Percentiles rank a stretch among this genome's conserved stretches.
Evolutionary conservation across 2,113 vertebrate genomes (phyloP).

Genomic region (Pycnonotus jocosus): DNA sequence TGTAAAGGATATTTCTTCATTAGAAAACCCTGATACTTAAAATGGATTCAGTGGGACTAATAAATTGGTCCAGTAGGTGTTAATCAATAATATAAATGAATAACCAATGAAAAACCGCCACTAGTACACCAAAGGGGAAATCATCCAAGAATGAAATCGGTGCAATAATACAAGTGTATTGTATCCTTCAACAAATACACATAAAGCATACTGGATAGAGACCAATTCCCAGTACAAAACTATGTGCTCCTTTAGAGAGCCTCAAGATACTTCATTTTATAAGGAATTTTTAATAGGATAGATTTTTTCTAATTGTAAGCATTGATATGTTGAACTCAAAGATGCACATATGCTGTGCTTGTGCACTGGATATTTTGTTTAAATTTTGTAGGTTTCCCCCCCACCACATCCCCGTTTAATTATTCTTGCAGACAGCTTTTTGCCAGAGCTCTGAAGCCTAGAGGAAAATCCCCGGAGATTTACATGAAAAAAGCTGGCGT

Average conservation of each 20-base stretch:
- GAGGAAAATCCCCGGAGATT: conserved; percentile 52
- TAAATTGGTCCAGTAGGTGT: conserved; percentile 65
- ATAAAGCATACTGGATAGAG: conserved; percentile 54
- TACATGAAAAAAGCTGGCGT: conserved; percentile 49
- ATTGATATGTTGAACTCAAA: background rate
- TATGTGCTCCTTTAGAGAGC: background rate
- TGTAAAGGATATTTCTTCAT: background rate
- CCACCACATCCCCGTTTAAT: background rate
- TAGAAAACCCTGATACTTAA: conserved; percentile 51
- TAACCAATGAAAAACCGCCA: conserved; percentile 67
- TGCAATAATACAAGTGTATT: conserved; percentile 55
- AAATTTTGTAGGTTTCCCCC: background rate
- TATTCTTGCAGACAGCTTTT: conserved; percentile 40
- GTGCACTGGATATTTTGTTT: background rate
- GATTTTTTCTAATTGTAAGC: background rate
- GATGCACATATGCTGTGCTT: background rate
- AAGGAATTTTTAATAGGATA: background rate
- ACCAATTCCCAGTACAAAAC: conserved; percentile 44
- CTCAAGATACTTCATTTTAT: conserved; percentile 5
- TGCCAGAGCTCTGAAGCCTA: conserved; percentile 41
- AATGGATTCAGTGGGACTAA: conserved; percentile 67
- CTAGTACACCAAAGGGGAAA: conserved; percentile 69
- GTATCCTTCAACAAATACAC: conserved; percentile 62
- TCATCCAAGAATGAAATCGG: conserved; percentile 69
- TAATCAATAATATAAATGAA: conserved; percentile 72